Conservation (phyloP, 2,888 invertebrate species). For the Leptinotarsa peninsularis region DNA sequence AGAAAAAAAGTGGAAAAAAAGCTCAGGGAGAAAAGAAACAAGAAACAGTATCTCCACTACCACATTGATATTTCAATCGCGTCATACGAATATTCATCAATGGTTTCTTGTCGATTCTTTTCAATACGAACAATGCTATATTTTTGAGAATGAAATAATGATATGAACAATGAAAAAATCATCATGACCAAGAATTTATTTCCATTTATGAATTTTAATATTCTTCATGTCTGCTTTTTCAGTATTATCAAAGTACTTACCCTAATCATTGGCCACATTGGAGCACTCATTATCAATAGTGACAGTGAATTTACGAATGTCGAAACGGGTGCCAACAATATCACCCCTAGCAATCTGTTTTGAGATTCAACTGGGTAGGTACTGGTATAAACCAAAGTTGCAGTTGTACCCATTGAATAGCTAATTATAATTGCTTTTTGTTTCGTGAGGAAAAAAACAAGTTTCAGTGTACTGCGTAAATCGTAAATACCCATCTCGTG, state of each 20-base stretch:
- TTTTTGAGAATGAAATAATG: not conserved
- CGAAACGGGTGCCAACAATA: constrained; percentile 37
- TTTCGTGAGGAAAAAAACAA: constrained; percentile 30
- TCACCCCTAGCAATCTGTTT: constrained; percentile 29
- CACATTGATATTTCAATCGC: not conserved
- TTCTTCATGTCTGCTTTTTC: not conserved
- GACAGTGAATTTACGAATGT: constrained; percentile 13
- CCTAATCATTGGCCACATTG: not conserved
- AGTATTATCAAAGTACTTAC: not conserved
- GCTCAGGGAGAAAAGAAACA: too few relatives aligned
- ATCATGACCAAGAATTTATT: not conserved
- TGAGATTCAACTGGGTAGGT: constrained; percentile 29
- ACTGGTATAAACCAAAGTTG: constrained; percentile 34
- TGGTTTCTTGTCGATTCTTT: not conserved
- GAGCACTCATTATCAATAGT: not conserved
- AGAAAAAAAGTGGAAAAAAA: too few relatives aligned
- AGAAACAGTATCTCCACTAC: not conserved
- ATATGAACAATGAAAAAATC: not conserved
- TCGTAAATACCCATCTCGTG: constrained; percentile 45
- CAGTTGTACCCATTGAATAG: constrained; percentile 43
- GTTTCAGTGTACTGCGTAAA: constrained; percentile 27
- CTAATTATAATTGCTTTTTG: constrained; percentile 40
- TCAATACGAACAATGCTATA: not conserved
- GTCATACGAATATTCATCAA: not conserved
- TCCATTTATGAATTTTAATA: not conserved